phyloP scores from a whole-genome alignment of 2,113 vertebrate genomes.

The Labeo rohita region DNA sequence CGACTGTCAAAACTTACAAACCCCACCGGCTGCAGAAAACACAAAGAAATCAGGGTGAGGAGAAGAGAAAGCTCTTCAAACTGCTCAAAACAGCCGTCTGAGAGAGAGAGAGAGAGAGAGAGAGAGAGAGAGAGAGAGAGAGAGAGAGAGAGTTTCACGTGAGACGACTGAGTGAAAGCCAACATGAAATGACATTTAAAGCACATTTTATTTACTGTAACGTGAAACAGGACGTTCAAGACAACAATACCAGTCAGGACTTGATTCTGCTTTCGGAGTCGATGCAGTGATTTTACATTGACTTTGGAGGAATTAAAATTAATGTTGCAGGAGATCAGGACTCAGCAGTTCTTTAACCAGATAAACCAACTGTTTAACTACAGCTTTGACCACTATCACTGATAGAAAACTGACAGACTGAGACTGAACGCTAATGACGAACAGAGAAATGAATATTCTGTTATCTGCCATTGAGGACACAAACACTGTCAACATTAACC shows the following conservation, averaged over 20 bases:
- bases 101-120: background rate
- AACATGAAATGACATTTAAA: background rate
- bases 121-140: background rate
- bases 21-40: conserved; percentile 41
- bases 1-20: conserved; percentile 52
- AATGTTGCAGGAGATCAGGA: too few species aligned
- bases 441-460: too few species aligned
- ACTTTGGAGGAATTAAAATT: too few species aligned
- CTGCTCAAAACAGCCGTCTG: background rate
- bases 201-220: background rate
- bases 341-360: too few species aligned
- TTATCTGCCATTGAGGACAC: too few species aligned
- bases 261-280: too few species aligned
- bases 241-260: background rate
- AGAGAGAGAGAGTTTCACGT: background rate
- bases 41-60: background rate
- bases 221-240: background rate
- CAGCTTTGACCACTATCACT: background rate
- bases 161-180: background rate
- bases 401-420: background rate
- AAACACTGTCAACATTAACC: too few species aligned
- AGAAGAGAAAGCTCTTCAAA: background rate
- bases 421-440: too few species aligned
- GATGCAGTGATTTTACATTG: too few species aligned
- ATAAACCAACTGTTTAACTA: background rate